Conservation (phyloP, 2,888 invertebrate genomes). For the Anarsia innoxiella region DNA sequence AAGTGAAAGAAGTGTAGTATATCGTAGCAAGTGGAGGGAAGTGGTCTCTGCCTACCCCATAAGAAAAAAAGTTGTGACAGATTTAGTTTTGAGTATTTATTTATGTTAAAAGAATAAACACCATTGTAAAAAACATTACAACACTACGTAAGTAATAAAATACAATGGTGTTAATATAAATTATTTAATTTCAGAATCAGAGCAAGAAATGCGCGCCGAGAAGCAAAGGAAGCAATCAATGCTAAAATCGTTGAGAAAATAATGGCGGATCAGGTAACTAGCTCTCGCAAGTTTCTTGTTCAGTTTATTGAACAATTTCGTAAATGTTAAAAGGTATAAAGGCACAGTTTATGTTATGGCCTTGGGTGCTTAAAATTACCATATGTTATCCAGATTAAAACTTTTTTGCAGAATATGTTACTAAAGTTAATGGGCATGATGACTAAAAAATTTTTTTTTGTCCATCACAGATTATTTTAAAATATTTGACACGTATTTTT, state of each 20-base stretch:
- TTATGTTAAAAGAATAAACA: no score
- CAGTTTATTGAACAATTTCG: neutral
- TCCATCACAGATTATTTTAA: no score
- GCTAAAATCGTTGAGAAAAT: constrained; percentile 40
- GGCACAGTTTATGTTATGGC: neutral
- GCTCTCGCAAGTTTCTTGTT: neutral
- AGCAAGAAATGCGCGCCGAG: constrained; percentile 35
- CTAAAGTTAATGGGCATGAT: no score
- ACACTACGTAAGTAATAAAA: neutral
- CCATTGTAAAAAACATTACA: neutral
- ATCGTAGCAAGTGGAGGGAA: no score
- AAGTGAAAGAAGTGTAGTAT: no score
- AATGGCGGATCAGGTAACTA: constrained; percentile 45
- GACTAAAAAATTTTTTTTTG: no score
- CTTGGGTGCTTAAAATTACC: neutral
- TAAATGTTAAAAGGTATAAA: constrained; percentile 1
- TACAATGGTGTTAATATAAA: constrained; percentile 1
- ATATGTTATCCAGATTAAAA: no score
- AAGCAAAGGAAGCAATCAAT: constrained; percentile 38
- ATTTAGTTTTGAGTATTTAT: neutral
- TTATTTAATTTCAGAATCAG: constrained; percentile 31
- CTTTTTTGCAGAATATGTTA: no score
- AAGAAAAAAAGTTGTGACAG: neutral
- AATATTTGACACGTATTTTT: no score
- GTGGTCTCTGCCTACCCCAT: neutral